phyloP scores from a whole-genome alignment of 2,113 vertebrate genomes.

The Cyanistes caeruleus region DNA sequence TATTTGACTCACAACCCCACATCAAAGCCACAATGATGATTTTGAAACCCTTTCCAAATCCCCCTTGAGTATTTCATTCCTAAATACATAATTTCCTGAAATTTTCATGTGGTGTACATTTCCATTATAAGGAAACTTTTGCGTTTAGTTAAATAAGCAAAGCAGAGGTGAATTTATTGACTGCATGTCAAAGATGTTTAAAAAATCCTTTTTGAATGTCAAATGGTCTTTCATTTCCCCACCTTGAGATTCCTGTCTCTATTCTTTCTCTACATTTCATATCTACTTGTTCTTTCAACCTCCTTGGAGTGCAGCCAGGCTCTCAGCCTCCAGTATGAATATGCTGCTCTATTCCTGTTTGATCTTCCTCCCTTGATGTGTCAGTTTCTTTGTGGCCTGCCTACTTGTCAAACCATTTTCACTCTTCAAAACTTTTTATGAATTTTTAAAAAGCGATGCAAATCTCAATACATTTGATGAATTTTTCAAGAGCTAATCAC shows the following conservation, averaged over 20 bases:
- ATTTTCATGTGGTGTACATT: not conserved
- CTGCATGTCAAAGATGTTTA: conserved; percentile 60
- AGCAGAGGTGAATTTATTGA: conserved; percentile 61
- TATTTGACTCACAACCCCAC: not conserved
- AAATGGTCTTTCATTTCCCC: conserved; percentile 73
- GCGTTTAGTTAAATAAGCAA: conserved; percentile 55
- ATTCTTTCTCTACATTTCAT: conserved; percentile 75
- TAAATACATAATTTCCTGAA: not conserved
- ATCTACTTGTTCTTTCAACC: conserved; percentile 75
- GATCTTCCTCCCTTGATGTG: conserved; percentile 80
- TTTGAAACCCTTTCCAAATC: not conserved
- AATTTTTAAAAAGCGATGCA: conserved; percentile 73
- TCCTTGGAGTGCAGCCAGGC: conserved; percentile 71
- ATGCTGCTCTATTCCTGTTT: conserved; percentile 71
- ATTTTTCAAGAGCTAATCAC: conserved; percentile 75
- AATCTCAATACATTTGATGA: conserved; percentile 68
- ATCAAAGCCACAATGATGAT: not conserved
- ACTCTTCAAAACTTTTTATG: conserved; percentile 76
- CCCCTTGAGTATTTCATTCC: not conserved
- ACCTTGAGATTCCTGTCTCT: conserved; percentile 73
- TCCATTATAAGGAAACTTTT: conserved; percentile 12
- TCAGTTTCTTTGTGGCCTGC: conserved; percentile 77
- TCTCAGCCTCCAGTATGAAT: conserved; percentile 65
- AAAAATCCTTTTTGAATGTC: conserved; percentile 71
- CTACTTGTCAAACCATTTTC: conserved; percentile 77